These are phyloP conservation scores for Chrysocyon brachyurus DNA, from an alignment of 2,797 vertebrate genomes.

Conservation along the genomic window DNA sequence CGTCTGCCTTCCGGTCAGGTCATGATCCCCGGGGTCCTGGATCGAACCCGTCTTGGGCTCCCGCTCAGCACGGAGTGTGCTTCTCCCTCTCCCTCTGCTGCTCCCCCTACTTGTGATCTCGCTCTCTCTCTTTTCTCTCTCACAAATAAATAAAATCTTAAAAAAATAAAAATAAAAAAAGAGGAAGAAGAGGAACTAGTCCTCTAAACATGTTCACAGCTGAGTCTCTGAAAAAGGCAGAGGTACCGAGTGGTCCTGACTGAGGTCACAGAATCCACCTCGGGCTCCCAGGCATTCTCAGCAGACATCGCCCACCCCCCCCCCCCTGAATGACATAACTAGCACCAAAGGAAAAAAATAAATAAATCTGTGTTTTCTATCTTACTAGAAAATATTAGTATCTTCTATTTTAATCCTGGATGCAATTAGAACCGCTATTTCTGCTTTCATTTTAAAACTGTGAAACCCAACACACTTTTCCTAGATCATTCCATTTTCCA, in stretches of 20 bases:
- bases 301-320: neutral
- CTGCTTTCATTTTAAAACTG: neutral
- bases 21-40: neutral
- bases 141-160: neutral
- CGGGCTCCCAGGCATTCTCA: neutral
- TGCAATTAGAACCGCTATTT: neutral
- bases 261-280: neutral
- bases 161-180: neutral
- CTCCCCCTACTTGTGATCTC: neutral
- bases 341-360: neutral
- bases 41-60: neutral
- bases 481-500: neutral
- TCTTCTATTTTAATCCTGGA: neutral
- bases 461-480: neutral
- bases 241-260: neutral
- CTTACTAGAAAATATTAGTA: neutral
- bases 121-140: too few relatives aligned
- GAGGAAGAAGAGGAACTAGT: neutral
- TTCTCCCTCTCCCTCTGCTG: neutral
- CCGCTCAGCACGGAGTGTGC: neutral
- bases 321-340: neutral
- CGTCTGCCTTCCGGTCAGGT: accelerated
- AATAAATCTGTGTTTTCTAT: neutral
- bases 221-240: neutral
- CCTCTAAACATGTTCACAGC: neutral